These are phyloP conservation scores for Pristionchus japonicus DNA, from an alignment of 2,888 invertebrate genomes.

Conservation along the genomic window DNA sequence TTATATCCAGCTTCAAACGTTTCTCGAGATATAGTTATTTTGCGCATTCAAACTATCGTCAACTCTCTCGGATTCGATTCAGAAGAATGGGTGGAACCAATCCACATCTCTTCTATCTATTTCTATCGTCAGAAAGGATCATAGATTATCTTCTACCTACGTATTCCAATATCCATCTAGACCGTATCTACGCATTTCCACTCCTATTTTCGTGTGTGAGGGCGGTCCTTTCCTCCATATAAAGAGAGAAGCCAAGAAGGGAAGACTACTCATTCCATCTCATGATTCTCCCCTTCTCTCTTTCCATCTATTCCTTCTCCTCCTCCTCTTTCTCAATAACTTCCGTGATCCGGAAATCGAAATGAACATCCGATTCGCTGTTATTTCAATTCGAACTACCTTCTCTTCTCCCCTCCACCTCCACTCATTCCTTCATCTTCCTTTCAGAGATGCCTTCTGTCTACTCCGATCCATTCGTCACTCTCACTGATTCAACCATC, in stretches of 20 bases:
- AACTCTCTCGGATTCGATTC: too few species aligned
- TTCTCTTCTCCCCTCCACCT: neutral
- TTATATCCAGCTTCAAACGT: too few species aligned
- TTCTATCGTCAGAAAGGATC: neutral
- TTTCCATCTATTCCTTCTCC: neutral
- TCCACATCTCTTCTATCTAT: neutral
- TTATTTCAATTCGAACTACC: neutral
- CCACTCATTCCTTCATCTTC: too few species aligned
- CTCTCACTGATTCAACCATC: constrained; percentile 56
- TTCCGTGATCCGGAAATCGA: constrained; percentile 17
- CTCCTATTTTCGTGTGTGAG: neutral
- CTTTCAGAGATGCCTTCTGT: constrained; percentile 56
- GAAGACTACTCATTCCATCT: neutral
- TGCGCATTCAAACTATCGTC: too few species aligned
- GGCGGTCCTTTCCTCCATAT: neutral
- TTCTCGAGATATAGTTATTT: too few species aligned
- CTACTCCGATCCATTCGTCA: constrained; percentile 63
- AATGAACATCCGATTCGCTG: neutral
- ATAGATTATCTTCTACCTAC: neutral
- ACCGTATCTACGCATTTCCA: neutral
- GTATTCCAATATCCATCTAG: neutral
- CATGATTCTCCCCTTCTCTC: neutral
- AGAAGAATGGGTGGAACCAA: neutral
- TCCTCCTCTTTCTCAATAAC: neutral
- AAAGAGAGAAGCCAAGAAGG: neutral